Conservation (phyloP, 2,888 invertebrate species). For the Doris montereyensis region DNA sequence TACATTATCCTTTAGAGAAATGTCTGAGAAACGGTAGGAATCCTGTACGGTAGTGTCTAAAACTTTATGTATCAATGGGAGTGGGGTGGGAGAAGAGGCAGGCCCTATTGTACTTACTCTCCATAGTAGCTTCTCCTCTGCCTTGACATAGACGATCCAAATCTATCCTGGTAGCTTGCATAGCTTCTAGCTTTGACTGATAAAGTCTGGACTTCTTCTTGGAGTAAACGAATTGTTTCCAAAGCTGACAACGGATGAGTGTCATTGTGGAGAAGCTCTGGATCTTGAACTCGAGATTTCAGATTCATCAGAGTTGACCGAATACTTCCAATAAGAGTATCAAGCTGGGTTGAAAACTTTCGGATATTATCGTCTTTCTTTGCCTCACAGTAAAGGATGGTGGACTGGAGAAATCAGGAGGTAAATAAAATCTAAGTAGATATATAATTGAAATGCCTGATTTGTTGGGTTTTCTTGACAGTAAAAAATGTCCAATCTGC, state of each 20-base stretch:
- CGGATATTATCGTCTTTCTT: constrained; percentile 73
- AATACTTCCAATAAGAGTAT: constrained; percentile 66
- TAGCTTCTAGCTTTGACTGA: constrained; percentile 70
- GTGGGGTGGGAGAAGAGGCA: too few relatives aligned
- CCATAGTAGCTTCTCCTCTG: constrained; percentile 56
- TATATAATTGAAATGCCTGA: too few relatives aligned
- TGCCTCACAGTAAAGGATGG: constrained; percentile 71
- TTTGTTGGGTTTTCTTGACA: too few relatives aligned
- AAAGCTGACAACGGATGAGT: constrained; percentile 68
- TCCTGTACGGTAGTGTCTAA: too few relatives aligned
- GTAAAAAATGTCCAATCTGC: too few relatives aligned
- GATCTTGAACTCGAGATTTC: constrained; percentile 68
- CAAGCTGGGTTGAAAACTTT: constrained; percentile 70
- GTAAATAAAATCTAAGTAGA: too few relatives aligned
- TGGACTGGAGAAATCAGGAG: constrained; percentile 64
- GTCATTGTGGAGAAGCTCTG: constrained; percentile 67
- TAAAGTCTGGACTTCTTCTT: constrained; percentile 68
- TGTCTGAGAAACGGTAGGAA: too few relatives aligned
- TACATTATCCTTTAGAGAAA: too few relatives aligned
- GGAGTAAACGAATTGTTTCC: constrained; percentile 65
- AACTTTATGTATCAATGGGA: too few relatives aligned
- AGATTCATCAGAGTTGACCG: constrained; percentile 65
- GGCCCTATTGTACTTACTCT: constrained; percentile 43
- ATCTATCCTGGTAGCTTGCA: constrained; percentile 72
- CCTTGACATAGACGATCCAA: constrained; percentile 68